These are phyloP conservation scores for Ophion slaviceki DNA, from an alignment of 2,888 invertebrate species.

Conservation along the genomic window DNA sequence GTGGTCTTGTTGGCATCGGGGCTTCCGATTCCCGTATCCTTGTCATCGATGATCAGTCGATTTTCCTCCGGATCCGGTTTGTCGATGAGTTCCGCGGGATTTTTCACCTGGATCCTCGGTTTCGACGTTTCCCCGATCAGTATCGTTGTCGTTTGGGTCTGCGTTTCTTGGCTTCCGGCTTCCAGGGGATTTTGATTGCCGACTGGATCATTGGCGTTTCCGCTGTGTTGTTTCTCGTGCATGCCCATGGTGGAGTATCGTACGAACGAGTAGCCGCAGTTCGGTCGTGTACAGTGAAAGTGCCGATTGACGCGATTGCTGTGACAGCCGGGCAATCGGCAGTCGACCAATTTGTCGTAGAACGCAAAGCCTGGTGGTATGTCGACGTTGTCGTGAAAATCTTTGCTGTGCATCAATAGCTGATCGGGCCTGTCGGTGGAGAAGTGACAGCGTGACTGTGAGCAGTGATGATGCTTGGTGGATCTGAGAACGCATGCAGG, in stretches of 20 bases:
- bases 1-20: constrained; percentile 81
- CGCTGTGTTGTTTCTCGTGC: constrained; percentile 88
- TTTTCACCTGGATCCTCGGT: constrained; percentile 82
- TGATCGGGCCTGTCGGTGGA: constrained; percentile 91
- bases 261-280: constrained; percentile 90
- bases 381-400: constrained; percentile 93
- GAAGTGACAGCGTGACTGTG: constrained; percentile 92
- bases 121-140: constrained; percentile 72
- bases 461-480: constrained; percentile 94
- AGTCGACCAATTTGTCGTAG: constrained; percentile 90
- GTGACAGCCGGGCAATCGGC: constrained; percentile 87
- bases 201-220: constrained; percentile 75
- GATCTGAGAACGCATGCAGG: constrained; percentile 88
- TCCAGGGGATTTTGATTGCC: constrained; percentile 36
- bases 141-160: constrained; percentile 61
- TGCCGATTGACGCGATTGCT: constrained; percentile 90
- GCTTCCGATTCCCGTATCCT: constrained; percentile 77
- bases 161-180: constrained; percentile 69
- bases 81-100: constrained; percentile 81
- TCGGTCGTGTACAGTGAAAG: constrained; percentile 90
- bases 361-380: constrained; percentile 94
- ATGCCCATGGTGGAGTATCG: constrained; percentile 90
- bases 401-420: constrained; percentile 92
- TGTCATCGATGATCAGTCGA: constrained; percentile 76
- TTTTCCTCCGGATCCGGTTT: constrained; percentile 75